Evolutionary conservation across 2,797 vertebrate genomes (phyloP), one percentile per base, ranked within the genome.

Genomic region (Podarcis lilfordi): DNA sequence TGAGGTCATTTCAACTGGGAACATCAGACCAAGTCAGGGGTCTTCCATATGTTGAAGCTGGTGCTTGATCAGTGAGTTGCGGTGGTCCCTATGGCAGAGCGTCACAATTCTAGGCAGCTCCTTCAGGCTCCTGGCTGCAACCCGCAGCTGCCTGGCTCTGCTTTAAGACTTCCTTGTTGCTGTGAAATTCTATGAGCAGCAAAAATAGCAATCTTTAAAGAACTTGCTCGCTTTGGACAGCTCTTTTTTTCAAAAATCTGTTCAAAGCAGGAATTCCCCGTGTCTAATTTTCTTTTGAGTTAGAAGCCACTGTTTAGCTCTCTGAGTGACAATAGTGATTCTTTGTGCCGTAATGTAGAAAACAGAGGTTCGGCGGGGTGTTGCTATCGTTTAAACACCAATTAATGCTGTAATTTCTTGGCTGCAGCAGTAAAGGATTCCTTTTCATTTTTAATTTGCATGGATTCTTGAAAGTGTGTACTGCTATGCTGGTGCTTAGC

Each of bases 321-420:
- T 59, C 59, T 66, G 40, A n/a, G 50, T 15, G 40, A 75, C 25
- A 37, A 50, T 66, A 66, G 32, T 50, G 27, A 81, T 80, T 79
- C 55, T 55, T 85, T 81, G 78, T 66, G 15, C 69, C 25, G 25
- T 84, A 79, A 79, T 55, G 35, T 59, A 66, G 59, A 66, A 89
- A 80, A 66, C n/a, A 80, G 15, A 50, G 37, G 68, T 81, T 85
- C 37, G 2, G 21, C 35, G 25, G 32, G 25, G 27, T 68, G n/a
- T 23, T 80, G 69, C 83, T 75, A 5, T 37, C 10, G 10, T 74
- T 81, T 69, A 75, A 85, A 85, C 29, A 50, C n/a, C 29, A 66
- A 72, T 85, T 80, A 81, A 81, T 89, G 88, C 78, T 35, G 37
- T 74, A n/a, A 85, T 59, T 75, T 80, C 69, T 80, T 66, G n/a